Base-by-base conservation (phyloP, 92 coral and sea anemone species). In the Diadumene lineata region DNA sequence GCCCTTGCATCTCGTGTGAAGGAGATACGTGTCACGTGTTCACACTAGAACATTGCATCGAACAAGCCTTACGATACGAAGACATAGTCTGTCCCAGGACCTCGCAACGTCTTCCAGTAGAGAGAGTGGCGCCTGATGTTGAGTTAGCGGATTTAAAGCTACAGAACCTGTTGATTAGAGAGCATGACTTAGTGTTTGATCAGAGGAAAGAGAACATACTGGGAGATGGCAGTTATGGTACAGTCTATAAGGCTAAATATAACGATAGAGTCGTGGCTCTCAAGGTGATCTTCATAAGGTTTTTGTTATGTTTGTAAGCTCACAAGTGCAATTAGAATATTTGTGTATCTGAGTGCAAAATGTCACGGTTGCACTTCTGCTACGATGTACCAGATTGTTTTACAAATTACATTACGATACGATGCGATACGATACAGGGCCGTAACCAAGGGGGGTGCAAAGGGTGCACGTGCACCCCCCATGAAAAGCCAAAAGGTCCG, bases 181-280 rank as follows among this genome's bases (percentile, higher is more conserved):
- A 82, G 24, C 84, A 88, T 31, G 90, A 92, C 17, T 74, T 94
- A 77, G 56, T 28, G 30, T 73, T 91, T 38, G 79, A 78, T 25
- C 70, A 65, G 76, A 70, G 72, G 50, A 84, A 78, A 26, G 85
- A 78, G 22, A 60, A 56, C 19, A 31, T 81, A 57, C 80, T 94
- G 22, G 98, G 98, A 2, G 88, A 94, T 62, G 98, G 98, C n/a
- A 71, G 87, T 51, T 96, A 73, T 80, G 99, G 99, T 11, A 83
- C 87, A 0, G 99, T 96, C 64, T 96, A 92, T 88, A 77, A 97
- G 56, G 97, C 96, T 2, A 68, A 75, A 50, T 92, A 86, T 68
- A 50, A 83, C 53, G 86, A 76, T 51, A 85, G 80, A 65, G 64
- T 80, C 29, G 99, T 96, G 43, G 99, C 99, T 21, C 96, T 85